These are phyloP conservation scores for Bos javanicus DNA, from an alignment of 2,113 vertebrate genomes.

Conservation along the genomic window DNA sequence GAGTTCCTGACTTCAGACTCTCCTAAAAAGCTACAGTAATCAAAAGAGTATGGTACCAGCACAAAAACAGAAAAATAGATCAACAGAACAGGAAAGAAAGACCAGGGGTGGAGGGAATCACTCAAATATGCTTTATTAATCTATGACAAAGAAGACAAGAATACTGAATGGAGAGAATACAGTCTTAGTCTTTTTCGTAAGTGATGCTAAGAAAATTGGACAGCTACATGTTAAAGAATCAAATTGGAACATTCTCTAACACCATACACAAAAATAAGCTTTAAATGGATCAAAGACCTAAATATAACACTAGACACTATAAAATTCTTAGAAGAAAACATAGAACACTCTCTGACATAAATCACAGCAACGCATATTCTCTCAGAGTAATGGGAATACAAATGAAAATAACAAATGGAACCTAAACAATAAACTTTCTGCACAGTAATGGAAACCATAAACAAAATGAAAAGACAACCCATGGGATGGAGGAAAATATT, in stretches of 20 bases:
- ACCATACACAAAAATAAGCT: neutral
- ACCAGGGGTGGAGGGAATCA: fast-evolving
- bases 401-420: neutral
- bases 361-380: neutral
- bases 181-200: neutral
- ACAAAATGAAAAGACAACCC: neutral
- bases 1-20: neutral
- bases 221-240: neutral
- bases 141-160: neutral
- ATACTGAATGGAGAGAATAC: neutral
- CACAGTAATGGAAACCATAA: neutral
- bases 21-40: neutral
- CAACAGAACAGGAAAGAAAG: neutral
- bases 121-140: neutral
- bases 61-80: neutral
- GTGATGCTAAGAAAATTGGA: neutral
- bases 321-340: neutral
- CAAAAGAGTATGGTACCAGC: neutral
- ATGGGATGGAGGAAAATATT: neutral
- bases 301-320: neutral
- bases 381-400: neutral
- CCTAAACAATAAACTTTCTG: neutral
- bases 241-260: neutral
- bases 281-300: neutral
- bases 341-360: neutral